Conservation (phyloP, 1,140 invertebrate genomes). For the Caenorhabditis latens region DNA sequence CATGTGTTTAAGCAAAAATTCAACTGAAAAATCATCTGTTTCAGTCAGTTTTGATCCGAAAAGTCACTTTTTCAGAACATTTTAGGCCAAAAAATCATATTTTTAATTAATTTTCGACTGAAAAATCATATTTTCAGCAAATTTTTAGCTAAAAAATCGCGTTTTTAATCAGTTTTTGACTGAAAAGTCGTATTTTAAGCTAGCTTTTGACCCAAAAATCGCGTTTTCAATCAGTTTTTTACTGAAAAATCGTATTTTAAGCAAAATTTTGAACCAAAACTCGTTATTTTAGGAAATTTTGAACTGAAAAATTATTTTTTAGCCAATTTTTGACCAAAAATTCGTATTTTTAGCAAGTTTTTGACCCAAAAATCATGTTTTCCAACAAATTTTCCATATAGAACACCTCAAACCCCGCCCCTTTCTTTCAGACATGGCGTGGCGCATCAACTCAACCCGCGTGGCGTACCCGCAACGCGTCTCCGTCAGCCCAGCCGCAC, state of each 20-base stretch:
- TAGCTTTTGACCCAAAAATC: neutral
- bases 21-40: too few species aligned
- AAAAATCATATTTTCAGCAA: too few species aligned
- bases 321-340: neutral
- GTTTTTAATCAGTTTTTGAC: neutral
- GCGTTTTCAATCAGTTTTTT: too few species aligned
- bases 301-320: neutral
- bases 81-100: too few species aligned
- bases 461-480: conserved; percentile 48
- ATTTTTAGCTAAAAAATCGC: too few species aligned
- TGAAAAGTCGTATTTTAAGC: neutral
- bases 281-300: neutral
- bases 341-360: neutral
- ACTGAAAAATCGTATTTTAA: too few species aligned
- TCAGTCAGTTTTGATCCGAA: too few species aligned
- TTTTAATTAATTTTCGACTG: too few species aligned
- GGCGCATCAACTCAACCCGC: conserved; percentile 2
- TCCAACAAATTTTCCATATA: neutral
- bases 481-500: conserved; percentile 21
- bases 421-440: conserved; percentile 13
- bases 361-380: neutral
- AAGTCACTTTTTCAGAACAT: too few species aligned
- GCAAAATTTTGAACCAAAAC: too few species aligned
- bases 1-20: too few species aligned
- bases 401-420: neutral